Conservation (phyloP, 2,888 invertebrate species). For the Argynnis bischoffii region DNA sequence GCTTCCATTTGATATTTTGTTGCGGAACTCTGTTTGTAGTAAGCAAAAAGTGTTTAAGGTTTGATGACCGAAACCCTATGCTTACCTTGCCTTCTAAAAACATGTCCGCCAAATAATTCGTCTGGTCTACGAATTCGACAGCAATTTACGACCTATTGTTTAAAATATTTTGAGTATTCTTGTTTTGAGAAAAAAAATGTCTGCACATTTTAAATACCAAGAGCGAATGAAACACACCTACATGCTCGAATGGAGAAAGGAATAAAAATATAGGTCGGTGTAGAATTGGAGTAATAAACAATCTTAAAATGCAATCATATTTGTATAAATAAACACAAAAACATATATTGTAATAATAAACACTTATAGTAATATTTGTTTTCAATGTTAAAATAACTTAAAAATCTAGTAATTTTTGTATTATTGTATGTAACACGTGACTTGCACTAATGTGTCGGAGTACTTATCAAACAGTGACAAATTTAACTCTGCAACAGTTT, state of each 20-base stretch:
- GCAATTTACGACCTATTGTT: conserved; percentile 38
- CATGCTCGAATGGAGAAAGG: conserved; percentile 16
- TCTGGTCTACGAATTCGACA: conserved; percentile 37
- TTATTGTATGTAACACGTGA: background rate
- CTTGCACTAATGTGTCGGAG: background rate
- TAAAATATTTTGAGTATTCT: conserved; percentile 29
- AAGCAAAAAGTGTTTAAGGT: conserved; percentile 5
- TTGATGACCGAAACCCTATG: conserved; percentile 19
- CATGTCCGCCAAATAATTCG: conserved; percentile 29
- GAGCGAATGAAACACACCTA: conserved; percentile 2
- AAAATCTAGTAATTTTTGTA: background rate
- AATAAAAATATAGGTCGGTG: conserved; percentile 1
- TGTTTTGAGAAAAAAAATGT: conserved; percentile 27
- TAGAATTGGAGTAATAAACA: background rate
- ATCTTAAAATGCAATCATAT: background rate
- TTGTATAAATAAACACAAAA: background rate
- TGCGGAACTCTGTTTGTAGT: conserved; percentile 2
- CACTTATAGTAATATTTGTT: background rate
- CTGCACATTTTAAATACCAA: conserved; percentile 26
- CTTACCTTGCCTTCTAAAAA: conserved; percentile 14
- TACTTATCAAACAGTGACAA: conserved; percentile 36
- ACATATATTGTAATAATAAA: background rate
- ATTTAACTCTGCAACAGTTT: conserved; percentile 40
- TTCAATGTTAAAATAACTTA: background rate
- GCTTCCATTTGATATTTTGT: background rate